Conservation (phyloP, 2,888 invertebrate genomes). For the Heterodera filipjevi region DNA sequence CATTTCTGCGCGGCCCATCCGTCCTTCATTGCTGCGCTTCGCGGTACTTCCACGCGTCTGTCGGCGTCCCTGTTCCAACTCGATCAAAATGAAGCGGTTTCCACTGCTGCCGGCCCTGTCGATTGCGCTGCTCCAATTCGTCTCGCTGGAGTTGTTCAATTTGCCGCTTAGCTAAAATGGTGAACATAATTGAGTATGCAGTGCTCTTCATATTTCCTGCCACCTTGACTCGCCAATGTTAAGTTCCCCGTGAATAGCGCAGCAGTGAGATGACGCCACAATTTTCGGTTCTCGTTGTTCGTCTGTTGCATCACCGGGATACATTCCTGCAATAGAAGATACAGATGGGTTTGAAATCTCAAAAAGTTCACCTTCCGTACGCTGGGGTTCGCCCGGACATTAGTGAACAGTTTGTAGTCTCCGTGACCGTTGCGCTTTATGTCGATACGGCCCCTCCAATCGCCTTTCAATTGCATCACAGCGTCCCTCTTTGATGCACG, state of each 20-base stretch:
- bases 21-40: no score
- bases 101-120: background rate
- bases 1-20: no score
- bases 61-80: background rate
- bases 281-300: slow-evolving; percentile 66
- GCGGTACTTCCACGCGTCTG: no score
- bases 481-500: slow-evolving; percentile 52
- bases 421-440: slow-evolving; percentile 71
- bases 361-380: slow-evolving; percentile 54
- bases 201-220: background rate
- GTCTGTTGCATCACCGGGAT: slow-evolving; percentile 57
- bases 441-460: slow-evolving; percentile 91
- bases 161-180: slow-evolving; percentile 75
- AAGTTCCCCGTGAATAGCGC: slow-evolving; percentile 86
- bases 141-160: slow-evolving; percentile 94
- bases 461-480: slow-evolving; percentile 72
- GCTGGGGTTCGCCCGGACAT: slow-evolving; percentile 71
- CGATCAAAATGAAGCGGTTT: background rate
- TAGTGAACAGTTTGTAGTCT: slow-evolving; percentile 68
- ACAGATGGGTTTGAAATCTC: background rate
- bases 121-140: slow-evolving; percentile 73
- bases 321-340: slow-evolving; percentile 52
- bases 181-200: background rate
- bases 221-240: slow-evolving; percentile 80
- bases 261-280: slow-evolving; percentile 96